Conservation (phyloP, 2,888 invertebrate genomes). For the Acleris laterana region DNA sequence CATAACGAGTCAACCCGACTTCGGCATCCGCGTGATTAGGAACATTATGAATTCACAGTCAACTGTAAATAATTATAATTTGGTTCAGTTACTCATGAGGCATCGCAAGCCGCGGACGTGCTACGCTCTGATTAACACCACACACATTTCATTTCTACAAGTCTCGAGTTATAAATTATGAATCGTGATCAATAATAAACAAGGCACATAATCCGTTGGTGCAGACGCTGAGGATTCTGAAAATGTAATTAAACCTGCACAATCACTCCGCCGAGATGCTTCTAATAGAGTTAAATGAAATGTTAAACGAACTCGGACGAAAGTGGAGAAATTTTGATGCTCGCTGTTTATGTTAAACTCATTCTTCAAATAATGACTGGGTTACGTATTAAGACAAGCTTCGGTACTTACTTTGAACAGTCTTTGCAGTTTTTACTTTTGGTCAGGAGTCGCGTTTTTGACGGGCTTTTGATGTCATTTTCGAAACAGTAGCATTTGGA, state of each 20-base stretch:
- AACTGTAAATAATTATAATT: constrained; percentile 75
- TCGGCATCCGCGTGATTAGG: constrained; percentile 45
- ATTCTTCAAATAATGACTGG: constrained; percentile 33
- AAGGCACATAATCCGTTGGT: constrained; percentile 59
- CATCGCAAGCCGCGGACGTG: constrained; percentile 67
- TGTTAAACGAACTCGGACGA: constrained; percentile 64
- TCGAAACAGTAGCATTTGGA: constrained; percentile 87
- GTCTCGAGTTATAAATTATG: constrained; percentile 53
- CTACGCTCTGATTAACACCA: constrained; percentile 71
- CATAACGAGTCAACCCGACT: constrained; percentile 23
- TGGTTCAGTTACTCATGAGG: constrained; percentile 71
- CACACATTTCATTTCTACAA: constrained; percentile 79
- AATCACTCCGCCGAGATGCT: constrained; percentile 60
- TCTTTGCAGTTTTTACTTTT: constrained; percentile 75
- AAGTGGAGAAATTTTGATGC: constrained; percentile 72
- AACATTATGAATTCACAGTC: constrained; percentile 58
- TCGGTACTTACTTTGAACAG: constrained; percentile 73
- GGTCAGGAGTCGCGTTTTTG: constrained; percentile 60
- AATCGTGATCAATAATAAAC: constrained; percentile 62
- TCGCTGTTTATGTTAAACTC: constrained; percentile 39
- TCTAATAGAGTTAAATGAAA: constrained; percentile 70
- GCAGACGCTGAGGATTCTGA: constrained; percentile 48
- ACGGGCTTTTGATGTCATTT: constrained; percentile 71
- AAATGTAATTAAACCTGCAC: constrained; percentile 69
- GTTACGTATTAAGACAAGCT: constrained; percentile 32